Base-by-base conservation (phyloP, 1,140 invertebrate species). In the Battus philenor region DNA sequence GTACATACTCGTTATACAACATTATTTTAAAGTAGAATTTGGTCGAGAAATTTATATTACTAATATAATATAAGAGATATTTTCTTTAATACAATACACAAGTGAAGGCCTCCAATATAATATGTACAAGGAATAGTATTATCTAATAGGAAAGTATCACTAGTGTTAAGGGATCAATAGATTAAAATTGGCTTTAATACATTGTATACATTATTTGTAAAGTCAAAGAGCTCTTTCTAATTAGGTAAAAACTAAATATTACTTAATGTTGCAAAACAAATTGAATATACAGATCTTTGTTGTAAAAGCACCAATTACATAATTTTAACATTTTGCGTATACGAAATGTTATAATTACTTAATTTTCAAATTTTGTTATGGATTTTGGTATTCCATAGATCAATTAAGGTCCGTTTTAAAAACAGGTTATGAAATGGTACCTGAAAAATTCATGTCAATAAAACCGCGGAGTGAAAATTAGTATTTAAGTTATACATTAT, bases 21-120 rank as follows among this genome's bases (percentile, higher is more conserved):
- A 41, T 39, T 62, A 68, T 47, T 11, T 54, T 56, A 62, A 72
- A 59, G 69, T 68, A 78, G 67, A 76, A 62, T 52, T 83, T 83
- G 79, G 77, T 81, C 79, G 61, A 54, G 68, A 79, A 73, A 61
- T 69, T 67, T 69, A 54, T 67, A 58, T 54, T 59, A 43, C 43
- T 68, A 61, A 59, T 59, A 57, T 38, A 54, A 58, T 67, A 67
- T 61, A 58, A 61, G 53, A 65, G 57, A 64, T 70, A 56, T 65
- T 29, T n/a, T 46, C 24, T 44, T 55, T 45, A 59, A 61, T 39
- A 63, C 50, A 56, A 62, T 70, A 79, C 54, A 60, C 60, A 68
- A 72, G 65, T 65, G 60, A 83, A 83, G 79, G 79, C 79, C 79
- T 79, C 79, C 62, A 67, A 68, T 78, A 77, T 51, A 75, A 51